Base-by-base conservation (phyloP, 2,797 vertebrate species). In the Discoglossus pictus region DNA sequence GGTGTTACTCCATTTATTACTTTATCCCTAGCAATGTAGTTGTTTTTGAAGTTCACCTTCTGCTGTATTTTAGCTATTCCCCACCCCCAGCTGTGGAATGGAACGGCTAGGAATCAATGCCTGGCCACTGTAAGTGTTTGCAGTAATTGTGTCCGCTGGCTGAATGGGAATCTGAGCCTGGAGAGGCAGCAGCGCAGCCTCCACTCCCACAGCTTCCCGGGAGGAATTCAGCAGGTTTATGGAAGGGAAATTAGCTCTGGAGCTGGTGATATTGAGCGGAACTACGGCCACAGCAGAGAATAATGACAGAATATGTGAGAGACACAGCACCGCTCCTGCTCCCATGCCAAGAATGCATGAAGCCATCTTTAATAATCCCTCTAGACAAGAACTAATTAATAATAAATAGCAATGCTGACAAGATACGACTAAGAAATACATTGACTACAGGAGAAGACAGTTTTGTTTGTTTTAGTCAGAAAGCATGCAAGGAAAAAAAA, bases 221-320 rank as follows among this genome's bases (percentile, higher is more conserved):
- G 68, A 64, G 68, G 56, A 71, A 71, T 71, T 71, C 68, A 71
- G 68, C 53, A 58, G 68, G 68, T 64, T 71, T 71, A 64, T 71
- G 52, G 68, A 71, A 56, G 60, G 68, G 68, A 71, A 71, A 71
- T 71, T 63, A 71, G 68, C 68, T 71, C 60, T 56, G 68, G 68
- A 53, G 68, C 68, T 71, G 52, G 68, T 56, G 68, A 71, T 71
- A 71, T 71, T 71, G 60, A 71, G 68, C 68, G 68, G 68, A 71
- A 71, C 68, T 71, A 71, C 42, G 60, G 60, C 63, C 68, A 64
- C 60, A 62, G 53, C 43, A 71, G 68, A 71, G 60, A 71, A 71
- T 71, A 71, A 71, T 71, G 68, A 71, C 40, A 54, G 68, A 58
- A 36, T 44, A 71, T 71, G 43, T 61, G 60, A 51, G 44, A 40